Evolutionary conservation across 2,797 vertebrate species (phyloP), one percentile per base, ranked within the genome.

Genomic region (Adrianichthys oophorus): DNA sequence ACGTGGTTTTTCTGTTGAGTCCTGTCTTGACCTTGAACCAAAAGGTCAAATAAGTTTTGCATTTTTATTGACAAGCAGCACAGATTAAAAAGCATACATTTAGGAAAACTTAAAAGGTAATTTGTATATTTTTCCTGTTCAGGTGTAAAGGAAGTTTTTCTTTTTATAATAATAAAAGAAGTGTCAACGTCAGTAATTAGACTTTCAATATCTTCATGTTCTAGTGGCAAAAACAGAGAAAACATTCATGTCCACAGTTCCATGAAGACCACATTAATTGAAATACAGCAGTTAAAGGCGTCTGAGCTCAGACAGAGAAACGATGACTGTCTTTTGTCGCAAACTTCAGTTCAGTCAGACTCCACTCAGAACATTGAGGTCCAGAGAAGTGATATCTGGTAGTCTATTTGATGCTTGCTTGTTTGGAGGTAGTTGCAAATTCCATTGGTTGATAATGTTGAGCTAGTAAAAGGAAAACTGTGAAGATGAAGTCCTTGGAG

Each of bases 91-190:
- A 71, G 66, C 32, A 32, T 3, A 12, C 2, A 32, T 32, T 12
- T 32, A 50, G 61, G 51, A 32, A 41, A 56, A 80, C 52, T 82
- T 73, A 17, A 59, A 54, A 17, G 10, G 47, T 76, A 84, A 90
- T 87, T 90, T 90, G 88, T 88, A 76, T 90, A 71, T 68, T 83
- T 75, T 32, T 32, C 10, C 32, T 32, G 10, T 12, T 32, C 10
- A 10, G 32, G 8, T 32, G 32, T 32, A 32, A 32, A 32, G 32
- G 10, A 12, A 10, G 29, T 32, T 32, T 32, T 32, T 32, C 29
- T 10, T 32, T 2, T 32, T 32, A 10, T 72, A 68, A 68, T 46
- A 82, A 86, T 85, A 50, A 44, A 37, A 53, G 17, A 1, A 56
- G 50, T 46, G 56, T 17, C 50, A 23, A 0, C 47, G 44, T 6